phyloP scores from a whole-genome alignment of 2,797 vertebrate species.

The Scarus forsteni region DNA sequence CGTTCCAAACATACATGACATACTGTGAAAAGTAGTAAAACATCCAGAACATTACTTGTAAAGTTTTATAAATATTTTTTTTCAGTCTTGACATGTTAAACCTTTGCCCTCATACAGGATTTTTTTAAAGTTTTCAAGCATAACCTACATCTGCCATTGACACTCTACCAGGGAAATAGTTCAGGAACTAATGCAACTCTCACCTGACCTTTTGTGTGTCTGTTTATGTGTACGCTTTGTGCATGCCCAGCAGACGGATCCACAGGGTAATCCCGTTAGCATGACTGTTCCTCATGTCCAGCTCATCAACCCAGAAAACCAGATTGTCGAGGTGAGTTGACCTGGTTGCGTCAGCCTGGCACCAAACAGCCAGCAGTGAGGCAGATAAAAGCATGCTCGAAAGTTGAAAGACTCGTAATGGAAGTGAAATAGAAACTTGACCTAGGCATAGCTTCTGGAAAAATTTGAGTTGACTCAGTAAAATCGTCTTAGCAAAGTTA shows the following conservation, averaged over 20 bases:
- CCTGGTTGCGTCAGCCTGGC: conserved; percentile 10
- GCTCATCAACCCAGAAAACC: conserved; percentile 99
- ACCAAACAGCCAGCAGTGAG: not conserved
- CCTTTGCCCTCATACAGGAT: not conserved
- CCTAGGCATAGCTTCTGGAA: not conserved
- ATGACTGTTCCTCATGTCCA: conserved; percentile 98
- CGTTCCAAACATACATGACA: not conserved
- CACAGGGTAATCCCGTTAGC: conserved; percentile 89
- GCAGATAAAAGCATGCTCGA: not conserved
- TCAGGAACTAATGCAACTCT: conserved; percentile 53
- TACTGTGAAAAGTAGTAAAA: too few species aligned
- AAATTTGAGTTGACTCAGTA: not conserved
- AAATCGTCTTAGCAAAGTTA: too few species aligned
- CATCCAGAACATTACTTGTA: too few species aligned
- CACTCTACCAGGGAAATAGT: conserved; percentile 57
- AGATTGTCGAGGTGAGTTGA: conserved; percentile 95
- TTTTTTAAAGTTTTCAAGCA: conserved; percentile 27
- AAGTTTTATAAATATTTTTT: too few species aligned
- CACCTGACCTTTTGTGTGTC: conserved; percentile 40
- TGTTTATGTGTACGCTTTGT: conserved; percentile 28
- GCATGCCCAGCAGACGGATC: conserved; percentile 85
- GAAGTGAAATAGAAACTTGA: not conserved
- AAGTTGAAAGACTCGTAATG: not conserved
- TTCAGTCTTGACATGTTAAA: too few species aligned
- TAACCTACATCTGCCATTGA: conserved; percentile 56